Conservation (phyloP, 2,888 invertebrate genomes). For the Pristionchus fissidentatus region DNA sequence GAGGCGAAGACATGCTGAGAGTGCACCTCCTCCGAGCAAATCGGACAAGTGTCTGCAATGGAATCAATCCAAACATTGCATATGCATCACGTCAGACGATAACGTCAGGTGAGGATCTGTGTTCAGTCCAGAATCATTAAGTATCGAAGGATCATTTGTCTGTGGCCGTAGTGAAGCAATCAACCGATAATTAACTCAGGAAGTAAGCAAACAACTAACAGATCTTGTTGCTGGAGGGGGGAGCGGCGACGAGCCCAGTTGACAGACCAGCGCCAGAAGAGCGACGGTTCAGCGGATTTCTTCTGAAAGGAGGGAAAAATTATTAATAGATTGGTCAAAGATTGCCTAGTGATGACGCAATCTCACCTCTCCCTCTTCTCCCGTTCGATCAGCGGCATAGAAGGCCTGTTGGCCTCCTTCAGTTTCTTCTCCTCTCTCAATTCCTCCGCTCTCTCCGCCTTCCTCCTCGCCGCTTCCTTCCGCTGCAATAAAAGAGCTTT, state of each 20-base stretch:
- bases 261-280: background rate
- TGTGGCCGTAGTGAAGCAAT: too few species aligned
- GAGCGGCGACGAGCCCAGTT: background rate
- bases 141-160: too few species aligned
- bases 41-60: background rate
- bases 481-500: background rate
- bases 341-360: too few species aligned
- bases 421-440: constrained; percentile 11
- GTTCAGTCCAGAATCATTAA: too few species aligned
- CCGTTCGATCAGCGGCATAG: background rate
- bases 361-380: constrained; percentile 32
- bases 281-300: background rate
- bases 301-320: background rate
- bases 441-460: background rate
- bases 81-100: too few species aligned
- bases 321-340: too few species aligned
- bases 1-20: constrained; percentile 36
- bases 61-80: background rate
- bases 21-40: background rate
- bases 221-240: background rate
- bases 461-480: background rate
- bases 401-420: background rate
- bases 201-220: too few species aligned
- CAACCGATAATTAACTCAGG: too few species aligned
- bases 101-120: too few species aligned